Base-by-base conservation (phyloP, 2,113 vertebrate genomes). In the Campylomormyrus numenius region DNA sequence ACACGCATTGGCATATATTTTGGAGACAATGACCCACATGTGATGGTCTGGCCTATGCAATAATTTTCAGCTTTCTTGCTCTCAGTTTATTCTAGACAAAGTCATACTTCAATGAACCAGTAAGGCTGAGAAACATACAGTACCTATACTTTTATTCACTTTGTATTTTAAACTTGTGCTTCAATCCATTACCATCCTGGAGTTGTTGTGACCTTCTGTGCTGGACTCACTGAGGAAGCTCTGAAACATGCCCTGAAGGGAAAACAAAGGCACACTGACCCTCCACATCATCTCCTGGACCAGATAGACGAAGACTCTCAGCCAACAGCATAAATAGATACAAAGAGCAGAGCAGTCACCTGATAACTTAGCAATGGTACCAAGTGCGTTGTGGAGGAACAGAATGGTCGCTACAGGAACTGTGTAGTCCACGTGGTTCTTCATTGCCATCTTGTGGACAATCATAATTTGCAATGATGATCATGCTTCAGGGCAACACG, bases 181-280 rank as follows among this genome's bases (percentile, higher is more conserved):
- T 66, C 10, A 3, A 1, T 10, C 62, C 62, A 70, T 70, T 27
- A 70, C 10, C n/a, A 27, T 70, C 27, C 27, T 70, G 1, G 10
- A 5, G 62, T 70, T 70, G n/a, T 31, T 70, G 27, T 31, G n/a
- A 31, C 27, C 62, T 31, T 70, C 62, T 70, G 27, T 31, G n/a
- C 62, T 83, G 87, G 31, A 53, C 49, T 90, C 80, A 66, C 46
- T 90, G 84, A 90, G 46, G 39, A 84, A 39, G 56, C 15, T 62
- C 53, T 90, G 13, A 27, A 90, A 90, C 52, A 45, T 48, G 5
- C 17, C 5, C 31, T 31, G 10, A 39, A 90, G 89, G 21, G 6
- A 58, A 58, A 58, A 7, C 56, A 58, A 58, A 58, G 7, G 5
- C 49, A 48, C 31, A 24, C 56, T 19, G 3, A 85, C 4, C 27